Conservation (phyloP, 2,113 vertebrate genomes). For the Chaetodon trifascialis region DNA sequence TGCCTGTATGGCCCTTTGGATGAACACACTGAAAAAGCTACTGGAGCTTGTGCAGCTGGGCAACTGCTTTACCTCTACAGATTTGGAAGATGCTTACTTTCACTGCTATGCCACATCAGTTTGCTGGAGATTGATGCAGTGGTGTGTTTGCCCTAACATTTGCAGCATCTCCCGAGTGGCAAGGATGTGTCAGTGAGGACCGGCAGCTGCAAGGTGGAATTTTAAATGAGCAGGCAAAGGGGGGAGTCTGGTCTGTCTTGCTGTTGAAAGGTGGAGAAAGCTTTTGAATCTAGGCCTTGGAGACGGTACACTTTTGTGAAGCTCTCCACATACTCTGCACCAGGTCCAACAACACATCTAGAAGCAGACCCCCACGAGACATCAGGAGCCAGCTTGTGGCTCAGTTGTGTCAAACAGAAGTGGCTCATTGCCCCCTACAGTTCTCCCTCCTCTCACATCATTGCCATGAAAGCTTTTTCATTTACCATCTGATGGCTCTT, state of each 20-base stretch:
- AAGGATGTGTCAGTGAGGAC: neutral
- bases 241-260: neutral
- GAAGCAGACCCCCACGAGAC: neutral
- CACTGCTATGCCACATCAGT: neutral
- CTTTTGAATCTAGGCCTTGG: neutral
- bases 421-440: neutral
- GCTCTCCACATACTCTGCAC: neutral
- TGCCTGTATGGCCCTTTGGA: neutral
- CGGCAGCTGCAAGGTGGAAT: neutral
- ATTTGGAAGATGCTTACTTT: neutral
- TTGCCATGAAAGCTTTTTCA: neutral
- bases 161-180: neutral
- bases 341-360: neutral
- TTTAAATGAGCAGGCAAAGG: neutral
- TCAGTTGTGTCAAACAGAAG: conserved; percentile 1
- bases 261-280: neutral
- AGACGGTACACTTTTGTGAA: neutral
- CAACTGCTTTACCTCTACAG: neutral
- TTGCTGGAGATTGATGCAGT: neutral
- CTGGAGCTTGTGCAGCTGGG: neutral
- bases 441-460: neutral
- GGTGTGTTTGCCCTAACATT: neutral
- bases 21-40: neutral
- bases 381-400: neutral
- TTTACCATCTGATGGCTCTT: neutral